Conservation (phyloP, 2,797 vertebrate species). For the Rachycentron canadum region DNA sequence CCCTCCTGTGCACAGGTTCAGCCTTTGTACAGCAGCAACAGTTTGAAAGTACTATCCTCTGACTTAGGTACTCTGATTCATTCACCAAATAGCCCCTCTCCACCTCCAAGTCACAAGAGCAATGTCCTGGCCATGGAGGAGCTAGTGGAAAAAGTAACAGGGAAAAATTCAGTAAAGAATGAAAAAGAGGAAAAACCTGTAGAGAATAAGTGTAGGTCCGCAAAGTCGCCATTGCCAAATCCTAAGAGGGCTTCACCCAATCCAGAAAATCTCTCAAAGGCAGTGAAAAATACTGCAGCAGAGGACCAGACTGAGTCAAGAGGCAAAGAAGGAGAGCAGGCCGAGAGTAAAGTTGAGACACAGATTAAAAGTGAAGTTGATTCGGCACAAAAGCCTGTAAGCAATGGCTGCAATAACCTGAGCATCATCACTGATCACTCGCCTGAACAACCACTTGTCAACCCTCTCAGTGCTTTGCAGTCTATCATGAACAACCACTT, state of each 20-base stretch:
- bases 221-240: conserved; percentile 87
- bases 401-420: conserved; percentile 92
- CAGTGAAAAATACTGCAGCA: conserved; percentile 71
- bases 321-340: conserved; percentile 65
- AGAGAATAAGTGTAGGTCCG: conserved; percentile 83
- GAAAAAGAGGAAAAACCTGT: conserved; percentile 88
- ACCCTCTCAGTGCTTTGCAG: conserved; percentile 96
- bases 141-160: conserved; percentile 96
- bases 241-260: conserved; percentile 86
- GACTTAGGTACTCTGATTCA: conserved; percentile 86
- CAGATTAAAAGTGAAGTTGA: conserved; percentile 91
- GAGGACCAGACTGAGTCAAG: conserved; percentile 79
- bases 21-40: conserved; percentile 89
- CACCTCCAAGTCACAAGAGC: conserved; percentile 93
- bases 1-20: conserved; percentile 90
- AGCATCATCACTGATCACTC: conserved; percentile 94
- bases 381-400: conserved; percentile 88
- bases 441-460: conserved; percentile 94
- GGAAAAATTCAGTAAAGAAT: conserved; percentile 89
- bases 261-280: conserved; percentile 83
- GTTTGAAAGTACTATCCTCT: conserved; percentile 85
- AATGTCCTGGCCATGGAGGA: conserved; percentile 98
- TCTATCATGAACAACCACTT: conserved; percentile 99
- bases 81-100: conserved; percentile 91
- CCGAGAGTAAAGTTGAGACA: conserved; percentile 67